Percentiles rank a stretch among this genome's conserved stretches.
Conservation (phyloP, 2,797 vertebrate species). For the Anas georgica region DNA sequence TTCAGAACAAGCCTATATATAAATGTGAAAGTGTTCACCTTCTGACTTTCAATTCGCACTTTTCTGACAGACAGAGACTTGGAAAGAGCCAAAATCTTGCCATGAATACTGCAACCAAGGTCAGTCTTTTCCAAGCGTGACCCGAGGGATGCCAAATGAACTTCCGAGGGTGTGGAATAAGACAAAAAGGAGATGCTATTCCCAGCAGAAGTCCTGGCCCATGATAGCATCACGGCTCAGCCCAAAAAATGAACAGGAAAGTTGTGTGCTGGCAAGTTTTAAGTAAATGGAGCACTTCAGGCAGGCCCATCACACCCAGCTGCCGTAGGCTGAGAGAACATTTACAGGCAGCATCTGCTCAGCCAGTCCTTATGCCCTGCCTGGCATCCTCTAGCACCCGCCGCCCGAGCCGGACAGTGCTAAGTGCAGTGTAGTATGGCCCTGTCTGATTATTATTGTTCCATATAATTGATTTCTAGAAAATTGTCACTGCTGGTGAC, state of each 20-base stretch:
- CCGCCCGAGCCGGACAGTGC: accelerated
- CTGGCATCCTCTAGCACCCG: accelerated
- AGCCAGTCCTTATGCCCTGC: background rate
- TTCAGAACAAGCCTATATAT: background rate
- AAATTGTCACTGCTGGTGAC: background rate
- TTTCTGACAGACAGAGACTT: background rate
- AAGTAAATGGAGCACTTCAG: background rate
- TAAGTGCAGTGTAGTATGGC: background rate
- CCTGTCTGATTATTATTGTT: background rate
- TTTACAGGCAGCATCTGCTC: background rate
- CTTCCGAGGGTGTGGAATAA: background rate
- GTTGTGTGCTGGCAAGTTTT: background rate
- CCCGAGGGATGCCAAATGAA: background rate
- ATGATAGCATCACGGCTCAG: background rate
- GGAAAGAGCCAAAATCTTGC: background rate
- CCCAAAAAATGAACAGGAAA: background rate
- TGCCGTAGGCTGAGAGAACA: background rate
- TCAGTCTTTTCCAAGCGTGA: background rate
- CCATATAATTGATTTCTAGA: background rate
- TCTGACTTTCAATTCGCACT: background rate
- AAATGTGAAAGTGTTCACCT: background rate
- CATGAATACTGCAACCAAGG: background rate
- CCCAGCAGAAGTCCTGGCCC: background rate
- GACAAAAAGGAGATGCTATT: background rate
- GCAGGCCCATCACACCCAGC: background rate